Evolutionary conservation across 2,113 vertebrate species (phyloP).

Genomic region (Myrmophylax atrothorax): DNA sequence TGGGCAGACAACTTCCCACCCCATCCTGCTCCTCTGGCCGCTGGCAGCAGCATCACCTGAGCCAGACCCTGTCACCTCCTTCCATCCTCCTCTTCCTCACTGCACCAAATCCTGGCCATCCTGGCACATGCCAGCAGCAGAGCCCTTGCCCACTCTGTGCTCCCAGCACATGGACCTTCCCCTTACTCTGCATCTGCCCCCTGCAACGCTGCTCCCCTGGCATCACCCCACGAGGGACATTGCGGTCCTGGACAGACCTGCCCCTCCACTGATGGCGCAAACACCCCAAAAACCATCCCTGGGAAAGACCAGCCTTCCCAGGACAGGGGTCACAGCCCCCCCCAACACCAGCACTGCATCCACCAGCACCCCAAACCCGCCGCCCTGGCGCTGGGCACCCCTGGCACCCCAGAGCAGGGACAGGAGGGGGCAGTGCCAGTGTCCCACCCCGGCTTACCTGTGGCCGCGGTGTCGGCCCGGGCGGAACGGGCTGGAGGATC

Average conservation of each 20-base stretch:
- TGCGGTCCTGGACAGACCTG: rapidly evolving
- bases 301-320: slow-evolving; percentile 36
- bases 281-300: not conserved
- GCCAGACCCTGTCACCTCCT: not conserved
- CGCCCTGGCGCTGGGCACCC: not conserved
- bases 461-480: not conserved
- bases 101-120: rapidly evolving
- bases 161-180: rapidly evolving
- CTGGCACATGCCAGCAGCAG: rapidly evolving
- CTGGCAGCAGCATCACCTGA: not conserved
- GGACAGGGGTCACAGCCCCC: not conserved
- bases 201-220: rapidly evolving
- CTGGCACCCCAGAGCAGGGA: not conserved
- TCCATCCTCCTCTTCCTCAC: not conserved
- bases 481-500: not conserved
- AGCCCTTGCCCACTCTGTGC: not conserved
- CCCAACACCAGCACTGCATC: rapidly evolving
- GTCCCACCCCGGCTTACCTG: slow-evolving; percentile 7
- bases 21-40: not conserved
- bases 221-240: not conserved
- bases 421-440: not conserved
- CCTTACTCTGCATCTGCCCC: not conserved
- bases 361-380: not conserved
- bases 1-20: not conserved
- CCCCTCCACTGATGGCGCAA: rapidly evolving